Evolutionary conservation across 2,888 invertebrate genomes (phyloP).

Genomic region (Amblyteles armatorius): DNA sequence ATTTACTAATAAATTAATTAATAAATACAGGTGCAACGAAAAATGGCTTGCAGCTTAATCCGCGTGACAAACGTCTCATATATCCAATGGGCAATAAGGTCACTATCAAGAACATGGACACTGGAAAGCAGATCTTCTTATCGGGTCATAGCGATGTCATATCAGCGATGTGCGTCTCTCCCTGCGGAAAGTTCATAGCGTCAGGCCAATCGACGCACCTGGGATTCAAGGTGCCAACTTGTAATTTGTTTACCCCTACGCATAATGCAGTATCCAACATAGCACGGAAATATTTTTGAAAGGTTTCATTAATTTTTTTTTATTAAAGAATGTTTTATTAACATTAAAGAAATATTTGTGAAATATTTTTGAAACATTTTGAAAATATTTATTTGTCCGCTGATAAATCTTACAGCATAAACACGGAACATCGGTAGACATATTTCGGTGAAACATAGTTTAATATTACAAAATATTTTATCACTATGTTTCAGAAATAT

Average conservation of each 20-base stretch:
- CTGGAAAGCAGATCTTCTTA: conserved; percentile 91
- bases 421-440: too few relatives aligned
- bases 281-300: too few relatives aligned
- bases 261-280: neutral
- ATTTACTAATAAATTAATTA: conserved; percentile 64
- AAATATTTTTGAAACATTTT: too few relatives aligned
- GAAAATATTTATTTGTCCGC: too few relatives aligned
- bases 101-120: conserved; percentile 89
- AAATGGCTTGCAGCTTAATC: conserved; percentile 90
- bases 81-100: conserved; percentile 93
- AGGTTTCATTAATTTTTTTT: too few relatives aligned
- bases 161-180: conserved; percentile 91
- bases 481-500: too few relatives aligned
- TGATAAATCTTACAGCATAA: too few relatives aligned
- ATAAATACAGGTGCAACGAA: conserved; percentile 81
- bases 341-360: too few relatives aligned
- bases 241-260: neutral
- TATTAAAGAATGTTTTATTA: too few relatives aligned
- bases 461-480: too few relatives aligned
- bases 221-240: conserved; percentile 91
- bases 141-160: conserved; percentile 93
- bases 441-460: too few relatives aligned
- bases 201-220: conserved; percentile 96
- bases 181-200: conserved; percentile 91
- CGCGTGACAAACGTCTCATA: conserved; percentile 89